Evolutionary conservation across 2,797 vertebrate species (phyloP).

Genomic region (Brachyalestes nurse): DNA sequence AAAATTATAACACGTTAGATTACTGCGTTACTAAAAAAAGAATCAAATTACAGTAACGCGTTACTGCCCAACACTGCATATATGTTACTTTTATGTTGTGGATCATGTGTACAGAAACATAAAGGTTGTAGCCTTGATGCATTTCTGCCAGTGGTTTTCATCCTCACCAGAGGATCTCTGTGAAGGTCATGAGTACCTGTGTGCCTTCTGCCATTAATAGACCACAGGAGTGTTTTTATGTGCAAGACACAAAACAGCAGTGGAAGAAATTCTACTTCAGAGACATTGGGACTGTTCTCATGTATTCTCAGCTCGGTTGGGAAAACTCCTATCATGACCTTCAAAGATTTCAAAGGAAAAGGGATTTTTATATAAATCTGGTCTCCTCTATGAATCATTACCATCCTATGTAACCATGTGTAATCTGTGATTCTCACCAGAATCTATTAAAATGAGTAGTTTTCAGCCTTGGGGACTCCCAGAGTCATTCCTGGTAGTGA

Average conservation of each 20-base stretch:
- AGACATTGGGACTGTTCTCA: background rate
- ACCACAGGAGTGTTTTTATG: background rate
- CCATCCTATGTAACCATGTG: background rate
- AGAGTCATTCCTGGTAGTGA: too few relatives aligned
- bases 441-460: background rate
- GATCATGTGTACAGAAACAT: background rate
- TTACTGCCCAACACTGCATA: too few relatives aligned
- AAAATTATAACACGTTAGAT: too few relatives aligned
- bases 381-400: background rate
- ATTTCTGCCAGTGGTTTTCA: background rate
- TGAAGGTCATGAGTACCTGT: slow-evolving; percentile 1
- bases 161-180: background rate
- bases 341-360: background rate
- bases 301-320: background rate
- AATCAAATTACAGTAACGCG: too few relatives aligned
- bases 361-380: background rate
- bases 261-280: background rate
- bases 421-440: background rate
- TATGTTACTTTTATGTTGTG: background rate
- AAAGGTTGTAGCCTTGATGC: background rate
- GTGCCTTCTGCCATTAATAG: background rate
- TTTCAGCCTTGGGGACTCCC: background rate
- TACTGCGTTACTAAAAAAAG: too few relatives aligned
- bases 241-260: background rate
- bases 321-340: background rate